Evolutionary conservation across 1,140 invertebrate species (phyloP).

Genomic region (Trichogramma pretiosum): DNA sequence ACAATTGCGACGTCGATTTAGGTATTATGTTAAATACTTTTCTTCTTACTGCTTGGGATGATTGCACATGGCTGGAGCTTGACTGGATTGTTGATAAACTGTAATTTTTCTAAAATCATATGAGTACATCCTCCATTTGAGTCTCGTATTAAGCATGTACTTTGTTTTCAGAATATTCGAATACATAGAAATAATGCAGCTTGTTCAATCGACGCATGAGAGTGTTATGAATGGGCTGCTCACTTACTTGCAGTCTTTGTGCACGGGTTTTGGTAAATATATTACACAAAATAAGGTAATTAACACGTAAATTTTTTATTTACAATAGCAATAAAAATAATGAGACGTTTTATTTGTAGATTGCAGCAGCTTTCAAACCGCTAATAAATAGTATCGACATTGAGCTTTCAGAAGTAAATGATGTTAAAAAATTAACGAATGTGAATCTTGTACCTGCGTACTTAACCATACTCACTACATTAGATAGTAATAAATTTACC

Average conservation of each 20-base stretch:
- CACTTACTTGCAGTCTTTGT: constrained; percentile 34
- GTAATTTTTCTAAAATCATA: too few species aligned
- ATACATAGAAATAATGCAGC: constrained; percentile 34
- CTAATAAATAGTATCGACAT: constrained; percentile 31
- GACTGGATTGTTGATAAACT: constrained; percentile 49
- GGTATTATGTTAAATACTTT: constrained; percentile 48
- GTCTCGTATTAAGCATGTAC: too few species aligned
- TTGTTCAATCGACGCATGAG: constrained; percentile 30
- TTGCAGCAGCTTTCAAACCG: constrained; percentile 29
- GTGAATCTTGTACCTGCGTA: constrained; percentile 34
- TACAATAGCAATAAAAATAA: too few species aligned
- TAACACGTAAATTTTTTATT: too few species aligned
- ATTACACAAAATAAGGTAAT: constrained; percentile 31
- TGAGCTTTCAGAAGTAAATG: constrained; percentile 26
- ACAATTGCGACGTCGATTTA: constrained; percentile 39
- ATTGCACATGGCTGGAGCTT: constrained; percentile 45
- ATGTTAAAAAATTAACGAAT: constrained; percentile 25
- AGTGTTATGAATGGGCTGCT: constrained; percentile 30
- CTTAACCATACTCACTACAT: constrained; percentile 34
- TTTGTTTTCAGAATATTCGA: constrained; percentile 31
- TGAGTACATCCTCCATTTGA: too few species aligned
- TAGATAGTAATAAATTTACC: constrained; percentile 29
- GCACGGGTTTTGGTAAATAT: constrained; percentile 33
- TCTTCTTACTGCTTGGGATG: constrained; percentile 42
- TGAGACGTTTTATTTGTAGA: constrained; percentile 21